A percentile compares a stretch with the other conserved stretches of the same genome.
Conservation (phyloP, 2,888 invertebrate genomes). For the Nomada ruficornis region DNA sequence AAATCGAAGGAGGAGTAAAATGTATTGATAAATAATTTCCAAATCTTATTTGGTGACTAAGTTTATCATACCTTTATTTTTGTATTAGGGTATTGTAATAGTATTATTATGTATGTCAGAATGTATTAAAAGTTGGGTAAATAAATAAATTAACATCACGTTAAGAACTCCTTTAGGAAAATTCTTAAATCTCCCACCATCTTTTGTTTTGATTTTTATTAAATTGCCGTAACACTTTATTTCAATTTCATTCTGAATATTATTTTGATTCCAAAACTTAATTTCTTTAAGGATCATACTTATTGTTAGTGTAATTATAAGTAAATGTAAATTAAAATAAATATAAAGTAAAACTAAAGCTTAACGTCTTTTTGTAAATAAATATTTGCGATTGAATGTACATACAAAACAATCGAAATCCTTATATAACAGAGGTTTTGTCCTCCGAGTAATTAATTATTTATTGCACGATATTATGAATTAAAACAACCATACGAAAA, state of each 20-base stretch:
- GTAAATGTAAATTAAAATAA: too few species aligned
- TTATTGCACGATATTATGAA: not conserved
- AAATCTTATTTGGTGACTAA: not conserved
- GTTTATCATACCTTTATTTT: not conserved
- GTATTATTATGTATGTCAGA: not conserved
- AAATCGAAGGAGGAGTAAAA: conserved; percentile 44
- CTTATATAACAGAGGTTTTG: not conserved
- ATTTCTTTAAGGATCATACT: not conserved
- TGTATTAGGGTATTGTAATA: not conserved
- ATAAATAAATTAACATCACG: conserved; percentile 28
- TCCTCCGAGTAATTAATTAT: conserved; percentile 10
- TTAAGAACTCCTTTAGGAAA: not conserved
- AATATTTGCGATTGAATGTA: not conserved
- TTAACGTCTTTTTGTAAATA: not conserved
- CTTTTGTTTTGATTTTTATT: conserved; percentile 1
- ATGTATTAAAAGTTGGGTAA: conserved; percentile 15
- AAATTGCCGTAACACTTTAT: not conserved
- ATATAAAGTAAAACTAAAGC: not conserved
- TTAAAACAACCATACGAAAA: not conserved
- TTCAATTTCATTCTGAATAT: too few species aligned
- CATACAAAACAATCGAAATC: not conserved
- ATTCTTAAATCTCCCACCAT: conserved; percentile 3
- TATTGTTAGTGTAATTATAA: not conserved
- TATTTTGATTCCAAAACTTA: too few species aligned
- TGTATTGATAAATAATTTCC: not conserved